phyloP scores from a whole-genome alignment of 2,888 invertebrate genomes.

The Ornithoptera priamus region DNA sequence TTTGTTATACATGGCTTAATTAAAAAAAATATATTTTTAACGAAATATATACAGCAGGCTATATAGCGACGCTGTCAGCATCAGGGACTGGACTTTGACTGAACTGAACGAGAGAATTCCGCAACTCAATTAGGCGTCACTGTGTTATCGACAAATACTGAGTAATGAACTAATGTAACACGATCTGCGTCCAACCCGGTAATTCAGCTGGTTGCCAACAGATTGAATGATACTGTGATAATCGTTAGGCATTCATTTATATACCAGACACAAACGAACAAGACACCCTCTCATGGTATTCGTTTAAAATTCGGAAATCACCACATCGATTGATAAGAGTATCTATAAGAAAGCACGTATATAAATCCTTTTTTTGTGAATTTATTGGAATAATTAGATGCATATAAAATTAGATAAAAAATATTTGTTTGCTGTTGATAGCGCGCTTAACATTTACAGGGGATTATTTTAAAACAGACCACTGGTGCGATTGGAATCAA shows the following conservation, averaged over 20 bases:
- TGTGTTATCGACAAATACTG: conserved; percentile 19
- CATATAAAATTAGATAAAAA: too few relatives aligned
- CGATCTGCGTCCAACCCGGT: conserved; percentile 41
- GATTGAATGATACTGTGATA: conserved; percentile 52
- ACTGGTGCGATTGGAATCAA: too few relatives aligned
- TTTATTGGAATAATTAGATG: too few relatives aligned
- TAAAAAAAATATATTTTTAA: not conserved
- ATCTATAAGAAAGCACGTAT: too few relatives aligned
- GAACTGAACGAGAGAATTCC: conserved; percentile 8
- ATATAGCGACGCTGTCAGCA: not conserved
- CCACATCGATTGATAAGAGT: too few relatives aligned
- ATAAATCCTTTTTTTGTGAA: too few relatives aligned
- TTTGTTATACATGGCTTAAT: conserved; percentile 59
- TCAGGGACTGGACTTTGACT: conserved; percentile 1
- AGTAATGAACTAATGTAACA: conserved; percentile 40
- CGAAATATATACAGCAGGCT: not conserved
- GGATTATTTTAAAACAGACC: too few relatives aligned
- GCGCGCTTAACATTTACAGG: too few relatives aligned
- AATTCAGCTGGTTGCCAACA: conserved; percentile 42
- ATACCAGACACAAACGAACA: conserved; percentile 59
- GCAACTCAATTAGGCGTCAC: conserved; percentile 25
- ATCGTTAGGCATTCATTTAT: conserved; percentile 54
- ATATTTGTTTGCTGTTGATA: too few relatives aligned
- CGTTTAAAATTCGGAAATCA: conserved; percentile 14
- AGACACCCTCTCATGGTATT: conserved; percentile 42